These are phyloP conservation scores for Pseudochaenichthys georgianus DNA, from an alignment of 2,797 vertebrate genomes.

Conservation along the genomic window DNA sequence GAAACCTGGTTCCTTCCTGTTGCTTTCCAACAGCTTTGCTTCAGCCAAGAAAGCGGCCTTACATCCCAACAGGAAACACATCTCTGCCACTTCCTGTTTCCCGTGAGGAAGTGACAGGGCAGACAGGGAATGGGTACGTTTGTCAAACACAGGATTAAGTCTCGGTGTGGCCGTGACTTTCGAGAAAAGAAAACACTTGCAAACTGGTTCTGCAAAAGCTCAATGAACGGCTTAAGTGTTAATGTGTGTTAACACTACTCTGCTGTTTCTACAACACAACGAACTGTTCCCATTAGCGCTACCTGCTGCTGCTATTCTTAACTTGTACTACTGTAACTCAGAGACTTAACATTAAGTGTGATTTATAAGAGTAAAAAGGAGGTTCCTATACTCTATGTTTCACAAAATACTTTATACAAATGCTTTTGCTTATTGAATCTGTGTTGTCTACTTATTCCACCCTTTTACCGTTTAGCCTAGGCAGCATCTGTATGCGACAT, in stretches of 20 bases:
- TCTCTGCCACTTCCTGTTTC: constrained; percentile 73
- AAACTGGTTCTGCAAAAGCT: constrained; percentile 23
- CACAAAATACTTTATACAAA: not conserved
- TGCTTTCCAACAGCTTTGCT: constrained; percentile 39
- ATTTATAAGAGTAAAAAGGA: not conserved
- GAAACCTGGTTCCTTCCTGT: constrained; percentile 50
- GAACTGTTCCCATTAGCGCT: constrained; percentile 16
- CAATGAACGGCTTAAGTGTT: constrained; percentile 13
- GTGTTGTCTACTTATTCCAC: not conserved
- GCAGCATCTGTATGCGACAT: not conserved
- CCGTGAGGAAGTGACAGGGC: constrained; percentile 64
- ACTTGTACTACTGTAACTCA: not conserved
- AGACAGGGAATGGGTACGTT: constrained; percentile 24
- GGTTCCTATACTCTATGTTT: not conserved
- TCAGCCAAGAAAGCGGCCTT: constrained; percentile 42
- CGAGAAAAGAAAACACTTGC: constrained; percentile 5
- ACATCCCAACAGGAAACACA: constrained; percentile 71
- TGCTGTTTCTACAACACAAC: constrained; percentile 20
- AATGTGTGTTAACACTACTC: constrained; percentile 30
- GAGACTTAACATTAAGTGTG: not conserved
- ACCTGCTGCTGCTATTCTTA: constrained; percentile 30
- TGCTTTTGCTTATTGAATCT: not conserved
- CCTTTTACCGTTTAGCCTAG: not conserved
- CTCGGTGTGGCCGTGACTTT: constrained; percentile 20
- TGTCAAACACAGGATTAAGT: constrained; percentile 21